A percentile compares a stretch with the other conserved stretches of the same genome.
These are phyloP conservation scores for Lepas anatifera DNA, from an alignment of 2,888 invertebrate species.

Conservation along the genomic window DNA sequence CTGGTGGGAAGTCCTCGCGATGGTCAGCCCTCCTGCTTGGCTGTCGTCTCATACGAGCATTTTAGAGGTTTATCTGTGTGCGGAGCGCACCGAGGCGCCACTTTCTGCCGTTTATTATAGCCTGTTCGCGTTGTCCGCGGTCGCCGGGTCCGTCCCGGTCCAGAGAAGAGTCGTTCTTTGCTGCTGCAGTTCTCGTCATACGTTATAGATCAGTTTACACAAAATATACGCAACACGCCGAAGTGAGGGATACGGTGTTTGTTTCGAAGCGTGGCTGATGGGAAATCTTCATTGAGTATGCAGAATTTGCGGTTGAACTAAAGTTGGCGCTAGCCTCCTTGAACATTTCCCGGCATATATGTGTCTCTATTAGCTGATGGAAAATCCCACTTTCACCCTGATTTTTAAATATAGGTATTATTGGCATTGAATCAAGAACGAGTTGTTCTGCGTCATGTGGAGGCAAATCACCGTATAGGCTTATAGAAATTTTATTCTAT, in stretches of 20 bases:
- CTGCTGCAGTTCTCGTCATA: background rate
- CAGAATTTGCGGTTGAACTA: no score
- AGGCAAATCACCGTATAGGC: no score
- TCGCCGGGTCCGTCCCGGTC: background rate
- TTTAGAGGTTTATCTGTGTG: background rate
- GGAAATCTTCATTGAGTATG: background rate
- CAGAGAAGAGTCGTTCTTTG: background rate
- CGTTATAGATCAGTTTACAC: constrained; percentile 8
- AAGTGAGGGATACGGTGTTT: background rate
- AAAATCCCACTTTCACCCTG: no score
- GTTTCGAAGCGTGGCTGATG: background rate
- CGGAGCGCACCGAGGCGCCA: background rate
- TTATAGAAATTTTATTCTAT: no score
- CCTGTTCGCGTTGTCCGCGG: background rate
- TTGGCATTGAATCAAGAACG: no score
- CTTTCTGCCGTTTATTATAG: background rate
- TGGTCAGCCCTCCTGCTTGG: background rate
- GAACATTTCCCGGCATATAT: no score
- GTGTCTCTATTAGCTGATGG: no score
- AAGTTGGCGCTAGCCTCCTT: no score
- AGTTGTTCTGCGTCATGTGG: no score
- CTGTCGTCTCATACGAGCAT: background rate
- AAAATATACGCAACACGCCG: background rate
- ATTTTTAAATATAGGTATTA: no score
- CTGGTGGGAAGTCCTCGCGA: background rate